Evolutionary conservation across 2,113 vertebrate genomes (phyloP).

Genomic region (Ondatra zibethicus): DNA sequence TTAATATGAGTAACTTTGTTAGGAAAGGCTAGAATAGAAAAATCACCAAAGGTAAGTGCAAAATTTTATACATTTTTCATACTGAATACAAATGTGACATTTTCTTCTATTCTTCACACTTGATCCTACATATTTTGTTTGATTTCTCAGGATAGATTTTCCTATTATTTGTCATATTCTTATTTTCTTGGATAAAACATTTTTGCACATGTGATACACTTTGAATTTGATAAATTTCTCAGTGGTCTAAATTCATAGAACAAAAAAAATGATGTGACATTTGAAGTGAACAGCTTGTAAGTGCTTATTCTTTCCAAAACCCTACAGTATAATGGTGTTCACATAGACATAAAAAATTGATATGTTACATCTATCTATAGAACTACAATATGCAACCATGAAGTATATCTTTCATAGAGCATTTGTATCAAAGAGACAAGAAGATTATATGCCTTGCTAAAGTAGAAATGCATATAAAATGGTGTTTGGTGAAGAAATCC

Average conservation of each 20-base stretch:
- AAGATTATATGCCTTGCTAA: conserved; percentile 28
- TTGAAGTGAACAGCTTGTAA: conserved; percentile 52
- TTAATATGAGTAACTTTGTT: neutral
- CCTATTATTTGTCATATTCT: neutral
- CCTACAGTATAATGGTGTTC: conserved; percentile 44
- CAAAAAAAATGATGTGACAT: conserved; percentile 28
- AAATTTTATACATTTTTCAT: neutral
- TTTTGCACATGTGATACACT: conserved; percentile 23
- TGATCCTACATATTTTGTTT: conserved; percentile 28
- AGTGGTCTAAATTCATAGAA: conserved; percentile 15
- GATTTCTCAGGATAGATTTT: neutral
- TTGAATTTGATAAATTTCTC: conserved; percentile 15
- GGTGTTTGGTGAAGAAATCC: neutral
- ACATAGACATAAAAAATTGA: conserved; percentile 49
- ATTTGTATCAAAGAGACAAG: conserved; percentile 59
- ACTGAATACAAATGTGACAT: neutral
- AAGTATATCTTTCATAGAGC: neutral
- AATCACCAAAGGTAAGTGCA: neutral
- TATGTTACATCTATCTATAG: conserved; percentile 46
- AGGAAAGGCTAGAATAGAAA: neutral
- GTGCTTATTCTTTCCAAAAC: conserved; percentile 50
- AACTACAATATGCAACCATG: neutral
- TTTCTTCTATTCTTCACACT: neutral
- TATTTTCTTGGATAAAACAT: conserved; percentile 62
- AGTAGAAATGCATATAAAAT: conserved; percentile 26